Conservation (phyloP, 2,113 vertebrate genomes). For the Danio rerio region DNA sequence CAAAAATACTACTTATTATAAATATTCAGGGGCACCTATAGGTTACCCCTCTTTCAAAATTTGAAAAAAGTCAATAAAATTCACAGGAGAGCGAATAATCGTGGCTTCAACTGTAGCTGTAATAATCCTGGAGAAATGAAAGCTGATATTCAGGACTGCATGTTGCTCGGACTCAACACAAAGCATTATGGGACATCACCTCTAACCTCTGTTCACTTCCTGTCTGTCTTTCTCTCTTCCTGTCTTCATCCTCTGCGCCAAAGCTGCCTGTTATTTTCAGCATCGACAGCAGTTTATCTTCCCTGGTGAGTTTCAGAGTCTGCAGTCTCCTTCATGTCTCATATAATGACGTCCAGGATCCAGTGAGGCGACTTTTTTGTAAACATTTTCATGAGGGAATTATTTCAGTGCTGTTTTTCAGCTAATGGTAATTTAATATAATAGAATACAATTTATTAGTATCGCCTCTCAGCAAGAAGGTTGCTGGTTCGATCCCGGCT, state of each 20-base stretch:
- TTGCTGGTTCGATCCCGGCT: too few species aligned
- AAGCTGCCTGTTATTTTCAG: slow-evolving; percentile 99
- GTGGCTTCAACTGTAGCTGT: not conserved
- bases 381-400: not conserved
- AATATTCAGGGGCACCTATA: too few species aligned
- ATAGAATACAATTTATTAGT: not conserved
- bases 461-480: too few species aligned
- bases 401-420: not conserved
- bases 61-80: too few species aligned
- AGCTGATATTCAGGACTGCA: slow-evolving; percentile 12
- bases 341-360: not conserved
- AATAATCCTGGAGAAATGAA: not conserved
- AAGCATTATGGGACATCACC: slow-evolving; percentile 59
- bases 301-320: slow-evolving; percentile 88
- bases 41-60: too few species aligned
- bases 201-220: slow-evolving; percentile 68
- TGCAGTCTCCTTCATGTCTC: too few species aligned
- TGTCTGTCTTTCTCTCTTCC: slow-evolving; percentile 45
- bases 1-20: too few species aligned
- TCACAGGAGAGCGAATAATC: not conserved
- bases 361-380: not conserved
- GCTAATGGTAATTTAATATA: not conserved
- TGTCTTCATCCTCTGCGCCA: slow-evolving; percentile 59
- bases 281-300: slow-evolving; percentile 99
- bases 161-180: slow-evolving; percentile 1